Base-by-base conservation (phyloP, 2,797 vertebrate genomes). In the Sebastes aleutianus region DNA sequence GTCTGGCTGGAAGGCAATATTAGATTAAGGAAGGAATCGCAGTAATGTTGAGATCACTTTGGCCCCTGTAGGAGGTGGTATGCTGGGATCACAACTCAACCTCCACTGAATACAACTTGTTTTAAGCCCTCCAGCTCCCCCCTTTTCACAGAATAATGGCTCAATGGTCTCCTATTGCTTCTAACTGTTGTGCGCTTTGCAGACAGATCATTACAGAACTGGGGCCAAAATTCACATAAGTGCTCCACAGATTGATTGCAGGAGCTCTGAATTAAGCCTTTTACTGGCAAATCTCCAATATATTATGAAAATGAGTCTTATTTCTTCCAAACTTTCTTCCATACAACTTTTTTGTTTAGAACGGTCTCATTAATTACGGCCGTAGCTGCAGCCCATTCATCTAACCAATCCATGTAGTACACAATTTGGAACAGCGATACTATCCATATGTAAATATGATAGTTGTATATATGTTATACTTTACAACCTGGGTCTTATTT, bases 1-100 rank as follows among this genome's bases (percentile, higher is more conserved):
- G 83, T 78, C 65, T 84, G 65, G 31, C 82, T 81, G 31, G 47
- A 87, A 81, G 89, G 87, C 83, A 80, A 6, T 58, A 79, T 86
- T 70, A 67, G 56, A 26, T 70, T 29, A 73, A 76, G 73, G 32
- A 84, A 79, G 77, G 67, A 73, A 64, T 85, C 24, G 4, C 61
- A 70, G 66, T 61, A 13, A 80, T 79, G 84, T 71, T 7, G 54
- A 69, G 73, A 86, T 75, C 39, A 58, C 57, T 83, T 70, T 69
- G 63, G 79, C 75, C 77, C 61, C 59, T 34, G 64, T 61, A 50
- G 85, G 75, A 84, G 61, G 69, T 58, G 57, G 63, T 53, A 6
- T 11, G 10, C 71, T 43, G 47, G 24, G 50, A 79, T 84, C 65
- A 71, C 74, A 85, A 24, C 22, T 82, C 75, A 58, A 32, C 67